Base-by-base conservation (phyloP, 2,888 invertebrate genomes). In the Pyralis farinalis region DNA sequence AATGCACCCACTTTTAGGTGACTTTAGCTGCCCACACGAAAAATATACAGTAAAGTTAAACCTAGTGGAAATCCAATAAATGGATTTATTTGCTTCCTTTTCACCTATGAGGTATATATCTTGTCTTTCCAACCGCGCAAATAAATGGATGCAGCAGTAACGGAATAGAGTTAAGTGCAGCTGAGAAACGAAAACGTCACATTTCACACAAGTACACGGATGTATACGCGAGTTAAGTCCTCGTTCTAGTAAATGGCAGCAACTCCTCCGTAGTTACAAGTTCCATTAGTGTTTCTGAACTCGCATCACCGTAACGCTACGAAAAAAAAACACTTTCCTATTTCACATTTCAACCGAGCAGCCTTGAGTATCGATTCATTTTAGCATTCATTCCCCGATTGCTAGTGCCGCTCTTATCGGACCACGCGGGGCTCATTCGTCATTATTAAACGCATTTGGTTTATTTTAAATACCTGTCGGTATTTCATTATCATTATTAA, bases 351-450 rank as follows among this genome's bases (percentile, higher is more conserved):
- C 27, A 39, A 41, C 25, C 34, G 31, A 33, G 28, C 35, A 44
- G 43, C 46, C 48, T 50, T 50, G 41, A 40, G 51, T 53, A 60
- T 53, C 49, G 57, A 63, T 63, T 59, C 58, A 56, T 62, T 58
- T 56, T 44, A 53, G 42, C 37, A 38, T 46, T 41, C 42, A 37
- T 39, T 48, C 33, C 29, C 12, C 32, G 36, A 43, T 43, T 20
- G 39, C 35, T 42, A 9, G 16, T 5, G 12, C 6, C 28, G 52
- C 52, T 49, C 57, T 59, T 56, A 56, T 61, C 51, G 47, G 44
- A 37, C 47, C 62, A 46, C 58, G 34, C 42, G 57, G 61, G 62
- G 35, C 43, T 55, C 49, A 63, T 67, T 57, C 47, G 51, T 66
- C 62, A 70, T 58, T 63, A 58, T 64, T 58, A 66, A 60, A 51